These are phyloP conservation scores for Oopsacas minuta DNA, from an alignment of 37 sponge, comb jelly and placozoan species.

Conservation along the genomic window DNA sequence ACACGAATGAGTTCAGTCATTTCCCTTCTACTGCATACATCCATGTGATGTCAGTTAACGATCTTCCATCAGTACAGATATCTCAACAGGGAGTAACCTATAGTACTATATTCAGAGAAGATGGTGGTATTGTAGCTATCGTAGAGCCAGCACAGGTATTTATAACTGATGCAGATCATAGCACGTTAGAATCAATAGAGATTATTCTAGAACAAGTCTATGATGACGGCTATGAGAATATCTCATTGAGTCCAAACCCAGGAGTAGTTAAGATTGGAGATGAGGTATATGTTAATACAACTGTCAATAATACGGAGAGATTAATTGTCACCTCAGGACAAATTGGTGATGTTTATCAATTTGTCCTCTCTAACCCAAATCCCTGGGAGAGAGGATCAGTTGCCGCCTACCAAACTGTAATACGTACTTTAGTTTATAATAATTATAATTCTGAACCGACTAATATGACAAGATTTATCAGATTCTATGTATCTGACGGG, in stretches of 20 bases:
- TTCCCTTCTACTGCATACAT: constrained; percentile 25
- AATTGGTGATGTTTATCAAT: background rate
- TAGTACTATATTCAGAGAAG: constrained; percentile 38
- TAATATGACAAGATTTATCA: constrained; percentile 51
- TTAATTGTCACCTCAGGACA: background rate
- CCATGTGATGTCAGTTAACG: constrained; percentile 47
- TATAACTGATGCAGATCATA: constrained; percentile 48
- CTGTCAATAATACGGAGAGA: background rate
- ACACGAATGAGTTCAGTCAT: constrained; percentile 57
- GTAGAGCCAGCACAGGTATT: constrained; percentile 41
- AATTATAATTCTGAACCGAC: constrained; percentile 50
- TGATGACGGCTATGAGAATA: constrained; percentile 36
- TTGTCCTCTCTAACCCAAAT: background rate
- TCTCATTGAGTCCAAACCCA: constrained; percentile 6
- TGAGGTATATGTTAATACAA: background rate
- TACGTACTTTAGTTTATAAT: constrained; percentile 41
- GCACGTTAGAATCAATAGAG: constrained; percentile 35
- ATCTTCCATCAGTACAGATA: constrained; percentile 38
- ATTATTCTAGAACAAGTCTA: constrained; percentile 27
- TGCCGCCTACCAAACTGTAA: constrained; percentile 42
- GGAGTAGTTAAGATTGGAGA: background rate
- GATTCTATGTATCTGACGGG: constrained; percentile 45
- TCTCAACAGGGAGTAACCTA: constrained; percentile 29
- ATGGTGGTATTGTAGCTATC: constrained; percentile 39
- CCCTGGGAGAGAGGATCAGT: constrained; percentile 19